Base-by-base conservation (phyloP, 2,797 vertebrate species). In the Acrossocheilus wenchowensis region DNA sequence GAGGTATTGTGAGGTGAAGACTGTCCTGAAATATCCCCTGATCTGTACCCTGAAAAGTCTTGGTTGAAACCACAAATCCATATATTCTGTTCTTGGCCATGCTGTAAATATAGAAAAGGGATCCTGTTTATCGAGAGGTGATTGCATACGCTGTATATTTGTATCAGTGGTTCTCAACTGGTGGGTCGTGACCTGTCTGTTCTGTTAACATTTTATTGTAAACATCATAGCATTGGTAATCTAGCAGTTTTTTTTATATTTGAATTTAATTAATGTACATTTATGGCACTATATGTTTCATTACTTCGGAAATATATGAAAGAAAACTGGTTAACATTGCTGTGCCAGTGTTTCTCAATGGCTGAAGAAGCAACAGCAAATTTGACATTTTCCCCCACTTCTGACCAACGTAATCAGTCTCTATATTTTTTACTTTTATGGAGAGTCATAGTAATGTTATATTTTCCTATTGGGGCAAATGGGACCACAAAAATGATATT, bases 1-100 rank as follows among this genome's bases (percentile, higher is more conserved):
- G 34, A 78, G 83, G 43, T 78, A 4, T 41, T 84, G 17, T 69
- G 30, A 78, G 43, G 21, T 66, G 62, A 68, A 50, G 30, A 54
- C 30, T 77, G 43, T 57, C 36, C 36, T 69, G 43, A 69, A 68
- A 78, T 69, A 78, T 39, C 30, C 43, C 4, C 41, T 36, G 17
- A 48, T 83, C 19, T 39, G 39, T 26, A 30, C 36, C 36, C 60
- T 52, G 19, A 52, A 68, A 81, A 15, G 43, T 21, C 41, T 36
- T 0, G 17, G 39, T 60, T 74, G 6, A 62, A 74, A 62, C 41
- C 54, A 50, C 43, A 75, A 66, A 83, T 66, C 43, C 43, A 66
- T 77, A 10, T 68, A 39, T 30, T 30, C 57, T 62, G 14, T 66
- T 77, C 23, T 66, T 52, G 54, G 45, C 45, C 75, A 11, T 30